Evolutionary conservation across 1,140 invertebrate genomes (phyloP), one percentile per base, ranked within the genome.

Genomic region (Dolichoris vasculosae): DNA sequence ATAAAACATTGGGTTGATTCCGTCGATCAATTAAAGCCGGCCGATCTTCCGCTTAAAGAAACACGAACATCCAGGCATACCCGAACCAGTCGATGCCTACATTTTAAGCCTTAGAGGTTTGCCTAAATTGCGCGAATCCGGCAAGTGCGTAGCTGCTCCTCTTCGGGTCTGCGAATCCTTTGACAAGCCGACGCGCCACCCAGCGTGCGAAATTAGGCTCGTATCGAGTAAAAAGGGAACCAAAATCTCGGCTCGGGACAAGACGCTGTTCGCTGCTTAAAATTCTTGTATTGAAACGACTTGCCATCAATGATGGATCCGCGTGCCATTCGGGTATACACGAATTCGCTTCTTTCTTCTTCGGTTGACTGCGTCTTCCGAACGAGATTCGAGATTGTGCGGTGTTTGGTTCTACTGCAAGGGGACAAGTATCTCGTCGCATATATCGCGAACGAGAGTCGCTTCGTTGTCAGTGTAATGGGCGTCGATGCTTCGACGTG

Each of bases 271-370:
- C 59, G 87, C 90, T 91, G 91, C 89, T 91, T 92, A 91, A 92
- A 90, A 91, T 91, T 92, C 90, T 87, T 88, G 88, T 69, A 89
- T 85, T 85, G 89, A 86, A 86, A 88, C 88, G 88, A 91, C 88
- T 88, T 89, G 89, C 69, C 89, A 90, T 91, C 90, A 91, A 91
- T 91, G 91, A 91, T 91, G 90, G 88, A 92, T 91, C 87, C 88
- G 87, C 89, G 51, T 38, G 38, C 69, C 69, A 43, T 43, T 73
- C 20, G 69, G 35, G 15, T 30, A 83, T 87, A 59, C 35, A 55
- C 32, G 69, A 9, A 15, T 20, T 84, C 88, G 64, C 35, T 51
- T 88, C 84, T 26, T 86, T 48, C 80, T 88, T 71, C 86, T 86
- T 87, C 84, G 75, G 38, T 88, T 82, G 51, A 84, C 79, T 75